Conservation (phyloP, 2,113 vertebrate species). For the Butorides virescens region DNA sequence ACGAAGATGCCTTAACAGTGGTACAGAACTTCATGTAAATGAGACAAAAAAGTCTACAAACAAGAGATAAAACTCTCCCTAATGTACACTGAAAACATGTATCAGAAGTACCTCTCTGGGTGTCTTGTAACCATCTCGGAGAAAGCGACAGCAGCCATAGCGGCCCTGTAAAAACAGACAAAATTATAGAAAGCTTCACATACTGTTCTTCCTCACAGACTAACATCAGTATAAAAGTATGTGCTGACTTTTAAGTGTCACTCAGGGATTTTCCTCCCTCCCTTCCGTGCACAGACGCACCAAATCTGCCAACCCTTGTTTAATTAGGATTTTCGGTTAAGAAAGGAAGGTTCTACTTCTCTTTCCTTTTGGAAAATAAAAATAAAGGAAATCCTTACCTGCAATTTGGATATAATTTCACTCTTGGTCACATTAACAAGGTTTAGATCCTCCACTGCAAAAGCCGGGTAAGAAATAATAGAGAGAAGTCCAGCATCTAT, state of each 20-base stretch:
- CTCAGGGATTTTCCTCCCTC: not conserved
- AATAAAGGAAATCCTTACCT: conserved; percentile 75
- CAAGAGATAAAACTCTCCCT: not conserved
- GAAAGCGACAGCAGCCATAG: conserved; percentile 96
- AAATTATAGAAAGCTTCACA: not conserved
- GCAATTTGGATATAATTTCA: conserved; percentile 94
- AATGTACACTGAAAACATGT: not conserved
- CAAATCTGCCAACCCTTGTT: not conserved
- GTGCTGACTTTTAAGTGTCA: not conserved
- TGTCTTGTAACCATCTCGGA: conserved; percentile 94
- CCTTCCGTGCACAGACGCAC: not conserved
- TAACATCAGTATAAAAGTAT: not conserved
- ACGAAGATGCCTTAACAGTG: not conserved
- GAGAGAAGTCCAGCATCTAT: conserved; percentile 96
- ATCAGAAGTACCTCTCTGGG: conserved; percentile 89
- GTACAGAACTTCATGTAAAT: not conserved
- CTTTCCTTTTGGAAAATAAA: not conserved
- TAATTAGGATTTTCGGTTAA: not conserved
- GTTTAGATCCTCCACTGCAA: conserved; percentile 93
- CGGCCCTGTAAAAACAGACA: conserved; percentile 82
- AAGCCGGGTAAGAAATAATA: conserved; percentile 96
- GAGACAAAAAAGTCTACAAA: not conserved
- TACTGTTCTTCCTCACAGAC: not conserved
- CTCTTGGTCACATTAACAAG: conserved; percentile 93
- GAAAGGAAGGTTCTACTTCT: not conserved